Conservation (phyloP, 2,113 vertebrate genomes). For the Zosterops borbonicus region DNA sequence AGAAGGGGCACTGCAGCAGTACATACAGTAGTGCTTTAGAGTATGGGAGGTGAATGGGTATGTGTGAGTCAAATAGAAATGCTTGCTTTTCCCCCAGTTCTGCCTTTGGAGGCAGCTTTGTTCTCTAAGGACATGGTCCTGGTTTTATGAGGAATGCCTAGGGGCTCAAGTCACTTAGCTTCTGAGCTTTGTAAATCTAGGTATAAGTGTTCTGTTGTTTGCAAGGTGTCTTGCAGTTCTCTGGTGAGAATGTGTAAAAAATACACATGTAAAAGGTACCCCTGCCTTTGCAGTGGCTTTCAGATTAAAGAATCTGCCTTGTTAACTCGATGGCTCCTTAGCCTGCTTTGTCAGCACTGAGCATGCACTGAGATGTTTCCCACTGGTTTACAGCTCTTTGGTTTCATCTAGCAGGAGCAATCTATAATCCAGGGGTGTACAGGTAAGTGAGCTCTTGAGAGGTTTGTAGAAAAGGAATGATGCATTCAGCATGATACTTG, state of each 20-base stretch:
- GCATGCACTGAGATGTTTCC: background rate
- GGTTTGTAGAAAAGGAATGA: background rate
- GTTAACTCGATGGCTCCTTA: background rate
- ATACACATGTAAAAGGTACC: background rate
- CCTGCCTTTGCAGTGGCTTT: conserved; percentile 8
- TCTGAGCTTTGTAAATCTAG: background rate
- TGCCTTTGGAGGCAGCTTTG: rapidly evolving
- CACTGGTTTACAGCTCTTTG: conserved; percentile 30
- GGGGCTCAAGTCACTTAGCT: background rate
- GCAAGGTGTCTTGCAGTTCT: background rate
- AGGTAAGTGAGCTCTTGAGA: background rate
- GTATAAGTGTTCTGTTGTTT: background rate
- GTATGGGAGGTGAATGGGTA: background rate
- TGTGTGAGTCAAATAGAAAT: background rate
- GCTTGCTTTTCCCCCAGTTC: background rate
- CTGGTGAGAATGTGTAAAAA: background rate
- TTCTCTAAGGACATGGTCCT: background rate
- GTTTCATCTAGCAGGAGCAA: conserved; percentile 6
- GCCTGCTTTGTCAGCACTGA: conserved; percentile 44
- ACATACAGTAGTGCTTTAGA: background rate
- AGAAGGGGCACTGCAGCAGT: background rate
- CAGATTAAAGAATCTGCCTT: background rate
- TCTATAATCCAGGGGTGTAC: background rate
- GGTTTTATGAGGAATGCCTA: background rate
- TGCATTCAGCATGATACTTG: background rate